phyloP scores from a whole-genome alignment of 2,888 invertebrate species.

The Chrysopilus asiliformis region DNA sequence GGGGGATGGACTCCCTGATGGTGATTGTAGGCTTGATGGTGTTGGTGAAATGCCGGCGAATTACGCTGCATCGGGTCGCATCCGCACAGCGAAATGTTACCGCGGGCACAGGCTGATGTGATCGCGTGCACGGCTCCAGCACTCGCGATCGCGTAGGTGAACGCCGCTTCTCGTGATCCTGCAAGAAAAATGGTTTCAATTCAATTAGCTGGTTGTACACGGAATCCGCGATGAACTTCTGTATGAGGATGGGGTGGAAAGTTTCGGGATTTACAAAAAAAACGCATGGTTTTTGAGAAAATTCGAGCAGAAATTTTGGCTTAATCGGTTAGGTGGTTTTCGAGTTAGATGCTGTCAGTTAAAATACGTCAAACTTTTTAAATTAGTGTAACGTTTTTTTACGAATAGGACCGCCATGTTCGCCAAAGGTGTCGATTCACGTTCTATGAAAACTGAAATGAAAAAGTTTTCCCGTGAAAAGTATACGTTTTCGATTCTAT shows the following conservation, averaged over 20 bases:
- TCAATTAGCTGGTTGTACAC: constrained; percentile 9
- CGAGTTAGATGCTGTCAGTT: background rate
- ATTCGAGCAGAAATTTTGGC: too few species aligned
- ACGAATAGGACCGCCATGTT: too few species aligned
- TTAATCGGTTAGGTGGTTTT: background rate
- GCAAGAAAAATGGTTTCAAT: constrained; percentile 22
- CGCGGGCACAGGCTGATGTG: constrained; percentile 81
- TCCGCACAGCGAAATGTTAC: constrained; percentile 74
- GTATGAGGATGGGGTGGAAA: background rate
- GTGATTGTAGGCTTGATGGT: too few species aligned
- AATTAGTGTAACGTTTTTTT: too few species aligned
- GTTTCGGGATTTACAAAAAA: background rate
- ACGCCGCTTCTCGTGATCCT: constrained; percentile 89
- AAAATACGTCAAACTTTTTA: too few species aligned
- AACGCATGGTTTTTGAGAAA: background rate
- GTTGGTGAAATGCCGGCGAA: constrained; percentile 4
- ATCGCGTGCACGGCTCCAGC: constrained; percentile 88
- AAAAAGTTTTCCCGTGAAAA: too few species aligned
- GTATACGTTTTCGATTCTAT: too few species aligned
- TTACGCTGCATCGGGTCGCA: constrained; percentile 41
- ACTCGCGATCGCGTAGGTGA: constrained; percentile 83
- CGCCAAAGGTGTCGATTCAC: too few species aligned
- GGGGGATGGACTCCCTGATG: constrained; percentile 6
- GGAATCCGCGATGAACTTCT: background rate
- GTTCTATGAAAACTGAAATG: too few species aligned